phyloP scores from a whole-genome alignment of 2,888 invertebrate species.

The Anticlea derivata region DNA sequence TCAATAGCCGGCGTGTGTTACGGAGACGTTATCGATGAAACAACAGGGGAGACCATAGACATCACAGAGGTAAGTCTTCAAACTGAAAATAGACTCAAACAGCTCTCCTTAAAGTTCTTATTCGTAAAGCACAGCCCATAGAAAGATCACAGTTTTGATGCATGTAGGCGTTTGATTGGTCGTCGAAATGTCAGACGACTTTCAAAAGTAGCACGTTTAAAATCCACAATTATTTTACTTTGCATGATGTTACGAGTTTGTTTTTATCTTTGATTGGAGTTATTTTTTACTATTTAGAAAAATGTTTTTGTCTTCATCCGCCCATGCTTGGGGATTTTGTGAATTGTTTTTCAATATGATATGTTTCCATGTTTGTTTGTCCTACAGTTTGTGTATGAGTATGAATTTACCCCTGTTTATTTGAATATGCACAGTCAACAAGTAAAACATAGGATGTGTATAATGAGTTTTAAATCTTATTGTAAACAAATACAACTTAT shows the following conservation, averaged over 20 bases:
- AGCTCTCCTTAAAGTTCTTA: slow-evolving; percentile 22
- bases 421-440: slow-evolving; percentile 38
- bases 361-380: slow-evolving; percentile 50
- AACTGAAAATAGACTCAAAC: slow-evolving; percentile 2
- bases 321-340: slow-evolving; percentile 59
- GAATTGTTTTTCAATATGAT: slow-evolving; percentile 51
- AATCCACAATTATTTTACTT: slow-evolving; percentile 45
- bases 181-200: slow-evolving; percentile 35
- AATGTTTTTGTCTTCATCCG: slow-evolving; percentile 49
- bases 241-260: slow-evolving; percentile 62
- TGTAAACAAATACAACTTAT: slow-evolving; percentile 32
- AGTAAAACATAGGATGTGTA: slow-evolving; percentile 21
- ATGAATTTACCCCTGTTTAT: slow-evolving; percentile 34
- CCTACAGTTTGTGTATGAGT: slow-evolving; percentile 56
- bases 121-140: slow-evolving; percentile 37
- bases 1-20: slow-evolving; percentile 96
- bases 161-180: slow-evolving; percentile 49
- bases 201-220: slow-evolving; percentile 49
- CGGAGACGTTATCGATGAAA: slow-evolving; percentile 95
- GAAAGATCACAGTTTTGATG: slow-evolving; percentile 41
- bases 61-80: slow-evolving; percentile 88
- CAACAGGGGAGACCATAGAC: slow-evolving; percentile 94
- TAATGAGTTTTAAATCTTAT: slow-evolving; percentile 7
- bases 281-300: slow-evolving; percentile 18
- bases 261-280: slow-evolving; percentile 31